Conservation (phyloP, 2,797 vertebrate species). For the Carduelis carduelis region DNA sequence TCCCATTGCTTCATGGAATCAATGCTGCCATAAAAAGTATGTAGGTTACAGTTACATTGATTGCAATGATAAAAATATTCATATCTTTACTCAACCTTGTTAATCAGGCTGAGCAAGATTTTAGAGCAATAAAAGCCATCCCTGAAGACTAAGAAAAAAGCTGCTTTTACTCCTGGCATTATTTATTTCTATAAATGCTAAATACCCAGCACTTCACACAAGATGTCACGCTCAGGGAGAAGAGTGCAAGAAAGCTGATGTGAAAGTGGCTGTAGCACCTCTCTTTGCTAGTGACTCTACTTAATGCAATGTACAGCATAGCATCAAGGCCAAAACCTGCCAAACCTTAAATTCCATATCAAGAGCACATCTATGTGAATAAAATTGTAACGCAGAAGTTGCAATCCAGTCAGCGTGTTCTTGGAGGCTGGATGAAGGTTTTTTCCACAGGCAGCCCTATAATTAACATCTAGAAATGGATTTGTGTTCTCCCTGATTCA, state of each 20-base stretch:
- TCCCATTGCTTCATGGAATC: neutral
- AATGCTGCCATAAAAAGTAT: neutral
- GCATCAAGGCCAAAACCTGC: neutral
- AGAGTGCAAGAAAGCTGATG: neutral
- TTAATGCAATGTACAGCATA: neutral
- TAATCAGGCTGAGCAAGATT: constrained; percentile 36
- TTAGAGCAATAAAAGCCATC: constrained; percentile 25
- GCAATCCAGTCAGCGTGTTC: neutral
- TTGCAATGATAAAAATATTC: neutral
- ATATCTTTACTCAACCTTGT: neutral
- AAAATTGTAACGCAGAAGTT: neutral
- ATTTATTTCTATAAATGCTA: constrained; percentile 35
- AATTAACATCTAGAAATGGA: neutral
- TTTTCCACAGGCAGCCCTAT: neutral
- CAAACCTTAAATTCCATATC: neutral
- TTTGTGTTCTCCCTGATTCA: neutral
- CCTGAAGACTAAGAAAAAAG: neutral
- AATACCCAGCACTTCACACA: neutral
- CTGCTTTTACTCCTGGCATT: neutral
- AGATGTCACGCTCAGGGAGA: neutral
- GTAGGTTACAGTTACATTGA: neutral
- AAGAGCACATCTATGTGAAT: neutral
- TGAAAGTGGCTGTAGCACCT: neutral
- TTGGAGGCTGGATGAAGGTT: neutral
- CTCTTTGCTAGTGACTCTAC: neutral